These are phyloP conservation scores for Herpetotheres cachinnans DNA, from an alignment of 2,113 vertebrate genomes.

Conservation along the genomic window DNA sequence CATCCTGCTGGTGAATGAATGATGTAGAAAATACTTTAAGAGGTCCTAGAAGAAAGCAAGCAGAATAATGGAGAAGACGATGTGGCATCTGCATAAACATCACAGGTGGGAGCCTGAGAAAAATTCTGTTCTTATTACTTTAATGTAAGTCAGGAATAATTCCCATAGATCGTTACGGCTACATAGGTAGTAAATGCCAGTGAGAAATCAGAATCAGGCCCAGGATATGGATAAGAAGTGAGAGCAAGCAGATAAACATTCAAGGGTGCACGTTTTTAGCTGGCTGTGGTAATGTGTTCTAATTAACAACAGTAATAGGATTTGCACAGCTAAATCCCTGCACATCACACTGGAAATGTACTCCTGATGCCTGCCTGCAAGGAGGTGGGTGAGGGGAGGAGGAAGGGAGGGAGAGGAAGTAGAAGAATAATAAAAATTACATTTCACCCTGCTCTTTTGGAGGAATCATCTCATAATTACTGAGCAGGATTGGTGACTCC, in stretches of 20 bases:
- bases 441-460: neutral
- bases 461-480: slow-evolving; percentile 15
- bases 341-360: neutral
- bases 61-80: neutral
- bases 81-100: neutral
- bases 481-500: neutral
- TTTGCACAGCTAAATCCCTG: slow-evolving; percentile 6
- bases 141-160: neutral
- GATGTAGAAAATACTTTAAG: neutral
- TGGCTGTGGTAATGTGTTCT: slow-evolving; percentile 14
- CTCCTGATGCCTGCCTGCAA: neutral
- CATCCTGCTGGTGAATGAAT: neutral
- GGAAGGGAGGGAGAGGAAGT: neutral
- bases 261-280: neutral
- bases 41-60: neutral
- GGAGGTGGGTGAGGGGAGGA: neutral
- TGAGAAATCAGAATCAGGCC: neutral
- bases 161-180: neutral
- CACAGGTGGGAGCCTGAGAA: neutral
- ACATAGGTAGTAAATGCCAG: neutral
- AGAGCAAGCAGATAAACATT: neutral
- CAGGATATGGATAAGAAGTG: neutral
- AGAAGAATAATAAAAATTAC: neutral
- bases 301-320: slow-evolving; percentile 32
- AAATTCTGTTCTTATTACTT: neutral